Conservation (phyloP, 2,888 invertebrate genomes). For the Clitarchus hookeri region DNA sequence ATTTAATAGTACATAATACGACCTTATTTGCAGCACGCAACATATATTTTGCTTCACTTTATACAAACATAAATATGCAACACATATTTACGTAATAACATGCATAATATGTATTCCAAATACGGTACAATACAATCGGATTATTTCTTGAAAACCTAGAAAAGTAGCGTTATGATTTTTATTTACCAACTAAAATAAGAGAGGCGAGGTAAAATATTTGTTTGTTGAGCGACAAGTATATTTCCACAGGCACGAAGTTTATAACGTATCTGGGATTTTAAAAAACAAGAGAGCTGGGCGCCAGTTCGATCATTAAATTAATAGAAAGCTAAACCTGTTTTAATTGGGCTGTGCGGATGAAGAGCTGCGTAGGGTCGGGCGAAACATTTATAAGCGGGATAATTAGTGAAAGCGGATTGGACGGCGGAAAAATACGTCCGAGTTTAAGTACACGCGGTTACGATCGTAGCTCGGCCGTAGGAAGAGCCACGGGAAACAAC, state of each 20-base stretch:
- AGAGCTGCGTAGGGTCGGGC: background rate
- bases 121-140: too few species aligned
- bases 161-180: background rate
- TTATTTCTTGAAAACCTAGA: too few species aligned
- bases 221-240: background rate
- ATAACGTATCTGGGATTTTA: background rate
- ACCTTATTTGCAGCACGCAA: too few species aligned
- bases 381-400: background rate
- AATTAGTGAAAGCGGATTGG: background rate
- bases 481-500: too few species aligned
- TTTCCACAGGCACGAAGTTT: background rate
- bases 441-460: too few species aligned
- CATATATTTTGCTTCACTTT: too few species aligned
- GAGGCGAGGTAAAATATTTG: background rate
- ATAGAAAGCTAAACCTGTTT: constrained; percentile 3
- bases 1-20: too few species aligned
- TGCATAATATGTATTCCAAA: too few species aligned
- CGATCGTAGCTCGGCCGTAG: too few species aligned
- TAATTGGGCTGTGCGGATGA: background rate
- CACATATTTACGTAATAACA: too few species aligned
- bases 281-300: background rate
- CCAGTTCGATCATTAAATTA: background rate
- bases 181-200: background rate
- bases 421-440: background rate
- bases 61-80: too few species aligned